Evolutionary conservation across 1,140 invertebrate species (phyloP).

Genomic region (Drosophila nannoptera): DNA sequence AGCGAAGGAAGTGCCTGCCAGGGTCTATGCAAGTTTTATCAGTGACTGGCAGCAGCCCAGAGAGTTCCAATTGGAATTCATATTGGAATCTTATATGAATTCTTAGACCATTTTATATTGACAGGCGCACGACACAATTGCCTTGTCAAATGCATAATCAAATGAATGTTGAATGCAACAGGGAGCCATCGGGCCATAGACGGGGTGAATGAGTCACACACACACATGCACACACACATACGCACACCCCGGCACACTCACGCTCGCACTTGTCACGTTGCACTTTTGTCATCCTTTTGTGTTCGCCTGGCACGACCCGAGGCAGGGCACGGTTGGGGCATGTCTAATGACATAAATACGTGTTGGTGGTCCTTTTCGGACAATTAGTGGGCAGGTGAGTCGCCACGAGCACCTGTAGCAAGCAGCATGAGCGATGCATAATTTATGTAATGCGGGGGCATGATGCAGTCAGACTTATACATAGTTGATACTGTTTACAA

Average conservation of each 20-base stretch:
- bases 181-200: conserved; percentile 39
- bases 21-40: conserved; percentile 47
- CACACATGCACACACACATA: conserved; percentile 12
- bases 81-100: conserved; percentile 59
- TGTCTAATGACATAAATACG: conserved; percentile 65
- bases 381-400: conserved; percentile 63
- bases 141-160: conserved; percentile 69
- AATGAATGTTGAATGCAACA: conserved; percentile 62
- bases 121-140: conserved; percentile 74
- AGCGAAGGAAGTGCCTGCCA: conserved; percentile 53
- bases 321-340: conserved; percentile 23
- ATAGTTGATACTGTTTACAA: conserved; percentile 52
- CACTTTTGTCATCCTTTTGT: conserved; percentile 70
- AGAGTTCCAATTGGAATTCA: conserved; percentile 1
- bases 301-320: conserved; percentile 31
- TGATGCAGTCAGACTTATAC: conserved; percentile 23
- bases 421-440: conserved; percentile 53
- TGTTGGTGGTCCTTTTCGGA: conserved; percentile 71
- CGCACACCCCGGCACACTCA: neutral
- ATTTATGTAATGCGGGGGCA: conserved; percentile 57
- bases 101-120: conserved; percentile 76
- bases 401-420: conserved; percentile 53
- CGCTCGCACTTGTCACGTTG: conserved; percentile 69
- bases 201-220: neutral
- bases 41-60: conserved; percentile 13